Conservation (phyloP, 2,797 vertebrate species). For the Cynopterus sphinx region DNA sequence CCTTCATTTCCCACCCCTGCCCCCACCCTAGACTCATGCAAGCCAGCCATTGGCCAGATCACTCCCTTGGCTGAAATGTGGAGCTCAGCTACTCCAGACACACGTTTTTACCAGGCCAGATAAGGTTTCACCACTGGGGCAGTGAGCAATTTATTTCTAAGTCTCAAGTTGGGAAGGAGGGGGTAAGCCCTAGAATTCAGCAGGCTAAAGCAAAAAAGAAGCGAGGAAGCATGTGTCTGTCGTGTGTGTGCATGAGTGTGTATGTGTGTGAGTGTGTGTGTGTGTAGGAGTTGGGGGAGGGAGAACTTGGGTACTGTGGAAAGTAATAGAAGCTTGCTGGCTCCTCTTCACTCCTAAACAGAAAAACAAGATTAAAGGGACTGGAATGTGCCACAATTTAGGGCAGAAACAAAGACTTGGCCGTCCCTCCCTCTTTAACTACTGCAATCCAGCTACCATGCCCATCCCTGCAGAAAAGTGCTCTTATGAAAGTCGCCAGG, state of each 20-base stretch:
- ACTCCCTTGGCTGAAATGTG: conserved; percentile 32
- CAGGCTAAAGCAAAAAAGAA: conserved; percentile 52
- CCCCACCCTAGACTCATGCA: not conserved
- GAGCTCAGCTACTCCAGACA: conserved; percentile 63
- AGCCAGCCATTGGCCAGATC: conserved; percentile 9
- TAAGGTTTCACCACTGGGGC: conserved; percentile 69
- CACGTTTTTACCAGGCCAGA: conserved; percentile 65
- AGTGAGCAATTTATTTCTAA: conserved; percentile 65
- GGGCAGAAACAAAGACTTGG: not conserved
- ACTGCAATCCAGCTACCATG: not conserved
- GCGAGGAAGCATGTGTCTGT: not conserved
- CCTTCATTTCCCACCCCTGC: not conserved
- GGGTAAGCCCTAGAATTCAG: conserved; percentile 10
- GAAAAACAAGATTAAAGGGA: not conserved
- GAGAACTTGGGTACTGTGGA: not conserved
- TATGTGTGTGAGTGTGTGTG: not conserved
- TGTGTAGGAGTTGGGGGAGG: not conserved
- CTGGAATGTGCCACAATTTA: not conserved
- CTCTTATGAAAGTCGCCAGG: not conserved
- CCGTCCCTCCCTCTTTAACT: not conserved
- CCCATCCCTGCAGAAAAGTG: not conserved
- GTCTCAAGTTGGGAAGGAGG: not conserved
- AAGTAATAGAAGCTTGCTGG: not conserved
- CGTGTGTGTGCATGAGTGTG: not conserved
- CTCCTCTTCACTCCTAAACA: not conserved